Percentiles rank a stretch among this genome's conserved stretches.
Evolutionary conservation across 1,140 invertebrate genomes (phyloP).

Genomic region (Cyclina sinensis): DNA sequence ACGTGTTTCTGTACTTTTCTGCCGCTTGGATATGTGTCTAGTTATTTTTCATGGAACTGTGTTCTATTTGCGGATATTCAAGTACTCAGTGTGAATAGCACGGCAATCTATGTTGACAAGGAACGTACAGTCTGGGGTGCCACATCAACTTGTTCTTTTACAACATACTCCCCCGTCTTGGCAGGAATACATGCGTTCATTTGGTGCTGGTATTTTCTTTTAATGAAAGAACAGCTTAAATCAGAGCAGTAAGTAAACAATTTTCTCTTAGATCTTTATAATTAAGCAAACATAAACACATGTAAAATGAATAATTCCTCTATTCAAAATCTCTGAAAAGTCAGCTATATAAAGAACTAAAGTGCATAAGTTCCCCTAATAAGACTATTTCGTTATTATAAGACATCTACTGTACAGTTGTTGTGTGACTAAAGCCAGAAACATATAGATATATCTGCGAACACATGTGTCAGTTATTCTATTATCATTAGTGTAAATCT

Average conservation of each 20-base stretch:
- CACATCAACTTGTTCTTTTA: constrained; percentile 11
- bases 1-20: constrained; percentile 63
- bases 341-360: no score
- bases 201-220: constrained; percentile 59
- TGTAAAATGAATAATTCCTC: no score
- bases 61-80: constrained; percentile 41
- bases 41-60: constrained; percentile 50
- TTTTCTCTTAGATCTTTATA: no score
- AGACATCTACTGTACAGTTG: no score
- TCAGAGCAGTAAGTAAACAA: constrained; percentile 57
- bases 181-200: constrained; percentile 52
- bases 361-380: no score
- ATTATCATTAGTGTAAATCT: no score
- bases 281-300: no score
- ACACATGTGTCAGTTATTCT: no score
- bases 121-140: constrained; percentile 41
- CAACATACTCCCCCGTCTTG: constrained; percentile 40
- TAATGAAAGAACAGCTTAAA: constrained; percentile 54
- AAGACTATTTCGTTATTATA: no score
- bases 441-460: no score
- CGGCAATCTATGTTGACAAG: constrained; percentile 40
- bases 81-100: neutral
- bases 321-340: no score
- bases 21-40: constrained; percentile 38
- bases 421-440: no score